Conservation (phyloP, 2,888 invertebrate species). For the Rugalucina vietnamica region DNA sequence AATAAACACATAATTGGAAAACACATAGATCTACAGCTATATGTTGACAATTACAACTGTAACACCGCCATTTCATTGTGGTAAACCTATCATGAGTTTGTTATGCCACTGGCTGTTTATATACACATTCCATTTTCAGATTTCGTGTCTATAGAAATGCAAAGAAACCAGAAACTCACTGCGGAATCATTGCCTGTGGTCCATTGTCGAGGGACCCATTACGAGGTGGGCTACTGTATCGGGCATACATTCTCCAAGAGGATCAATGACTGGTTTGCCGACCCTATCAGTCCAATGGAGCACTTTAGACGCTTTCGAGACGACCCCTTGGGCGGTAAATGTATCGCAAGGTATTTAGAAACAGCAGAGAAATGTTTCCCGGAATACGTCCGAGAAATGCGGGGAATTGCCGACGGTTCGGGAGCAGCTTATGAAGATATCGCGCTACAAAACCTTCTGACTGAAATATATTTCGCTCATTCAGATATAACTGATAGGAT, state of each 20-base stretch:
- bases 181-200: background rate
- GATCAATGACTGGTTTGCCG: background rate
- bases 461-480: constrained; percentile 56
- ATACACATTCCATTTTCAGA: no score
- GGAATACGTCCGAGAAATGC: constrained; percentile 63
- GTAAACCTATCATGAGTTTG: no score
- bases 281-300: background rate
- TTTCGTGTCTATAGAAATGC: background rate
- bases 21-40: no score
- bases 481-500: background rate
- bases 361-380: constrained; percentile 58
- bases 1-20: no score
- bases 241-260: constrained; percentile 1
- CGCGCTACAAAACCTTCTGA: constrained; percentile 59
- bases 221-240: constrained; percentile 5
- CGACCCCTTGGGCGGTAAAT: constrained; percentile 37
- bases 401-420: constrained; percentile 69
- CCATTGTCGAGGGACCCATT: background rate
- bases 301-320: constrained; percentile 49
- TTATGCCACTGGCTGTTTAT: no score
- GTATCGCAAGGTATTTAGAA: constrained; percentile 57
- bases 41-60: no score
- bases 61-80: no score
- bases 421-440: constrained; percentile 64
- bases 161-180: background rate